Evolutionary conservation across 1,140 invertebrate genomes (phyloP), one percentile per base, ranked within the genome.

Genomic region (Sitophilus oryzae): DNA sequence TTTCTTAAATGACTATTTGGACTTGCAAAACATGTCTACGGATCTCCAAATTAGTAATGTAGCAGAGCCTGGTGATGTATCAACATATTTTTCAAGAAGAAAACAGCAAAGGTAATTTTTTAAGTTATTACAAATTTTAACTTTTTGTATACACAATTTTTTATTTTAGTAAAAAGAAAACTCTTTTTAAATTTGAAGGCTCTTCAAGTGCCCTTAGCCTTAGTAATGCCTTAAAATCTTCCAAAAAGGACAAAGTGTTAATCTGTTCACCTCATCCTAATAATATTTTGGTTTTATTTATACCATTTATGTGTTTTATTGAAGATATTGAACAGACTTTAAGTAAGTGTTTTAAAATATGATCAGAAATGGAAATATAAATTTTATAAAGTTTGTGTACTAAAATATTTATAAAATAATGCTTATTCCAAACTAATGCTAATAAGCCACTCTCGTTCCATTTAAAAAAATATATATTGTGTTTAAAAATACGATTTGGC

Each of bases 1-100:
- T 15, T 72, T 92, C 21, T 71, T 92, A 14, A 86, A 84, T 30
- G 88, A 92, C 64, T 93, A 93, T 74, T 73, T 93, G 51, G 87
- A 92, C 69, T 85, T 92, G 53, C 81, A 85, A 69, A 88, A 84
- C 70, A 72, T 80, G 37, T 75, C 79, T 22, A 73, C 76, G 19
- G 80, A 83, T 50, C 76, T 77, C 30, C 73, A 80, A 45, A 77
- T 79, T 41, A 78, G 80, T 65, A 56, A 47, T 6, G 76, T 75
- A 43, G 76, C 71, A 53, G 83, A 88, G 48, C 74, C 75, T 14
- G 70, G 67, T 53, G 82, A 86, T 67, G 80, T 87, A 22, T 81
- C 81, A 14, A 66, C 73, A 15, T 86, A 80, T 71, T 88, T 87
- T 70, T 73, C 79, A 11, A 77, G 80, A 59, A 80, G 83, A 61